Evolutionary conservation across 2,113 vertebrate species (phyloP).

Genomic region (Lycaon pictus): DNA sequence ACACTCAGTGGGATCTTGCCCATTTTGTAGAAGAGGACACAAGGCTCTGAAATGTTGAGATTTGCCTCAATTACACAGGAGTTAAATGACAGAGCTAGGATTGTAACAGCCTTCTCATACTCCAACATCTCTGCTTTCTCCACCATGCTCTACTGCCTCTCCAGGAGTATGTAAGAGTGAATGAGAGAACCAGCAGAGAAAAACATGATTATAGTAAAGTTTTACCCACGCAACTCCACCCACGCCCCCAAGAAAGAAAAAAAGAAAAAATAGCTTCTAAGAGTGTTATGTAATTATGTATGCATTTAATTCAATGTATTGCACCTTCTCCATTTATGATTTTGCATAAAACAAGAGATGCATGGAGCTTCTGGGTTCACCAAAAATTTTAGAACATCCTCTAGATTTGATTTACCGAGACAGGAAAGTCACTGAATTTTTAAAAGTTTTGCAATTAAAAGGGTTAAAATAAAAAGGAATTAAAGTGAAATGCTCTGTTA

Average conservation of each 20-base stretch:
- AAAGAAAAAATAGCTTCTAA: slow-evolving; percentile 11
- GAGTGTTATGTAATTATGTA: background rate
- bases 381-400: slow-evolving; percentile 24
- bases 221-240: background rate
- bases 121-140: background rate
- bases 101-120: background rate
- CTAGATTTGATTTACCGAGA: background rate
- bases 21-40: background rate
- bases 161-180: background rate
- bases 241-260: background rate
- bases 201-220: slow-evolving; percentile 27
- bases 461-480: slow-evolving; percentile 47
- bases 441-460: background rate
- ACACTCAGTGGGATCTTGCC: background rate
- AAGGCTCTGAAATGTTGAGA: background rate
- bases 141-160: background rate
- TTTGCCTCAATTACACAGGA: background rate
- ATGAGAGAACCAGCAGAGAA: background rate
- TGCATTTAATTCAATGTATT: slow-evolving; percentile 43
- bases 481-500: slow-evolving; percentile 5
- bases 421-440: background rate
- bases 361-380: slow-evolving; percentile 2
- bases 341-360: slow-evolving; percentile 28
- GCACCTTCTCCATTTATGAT: background rate
- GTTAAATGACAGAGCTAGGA: slow-evolving; percentile 20